Evolutionary conservation across 2,888 invertebrate species (phyloP).

Genomic region (Palloptera scutellata): DNA sequence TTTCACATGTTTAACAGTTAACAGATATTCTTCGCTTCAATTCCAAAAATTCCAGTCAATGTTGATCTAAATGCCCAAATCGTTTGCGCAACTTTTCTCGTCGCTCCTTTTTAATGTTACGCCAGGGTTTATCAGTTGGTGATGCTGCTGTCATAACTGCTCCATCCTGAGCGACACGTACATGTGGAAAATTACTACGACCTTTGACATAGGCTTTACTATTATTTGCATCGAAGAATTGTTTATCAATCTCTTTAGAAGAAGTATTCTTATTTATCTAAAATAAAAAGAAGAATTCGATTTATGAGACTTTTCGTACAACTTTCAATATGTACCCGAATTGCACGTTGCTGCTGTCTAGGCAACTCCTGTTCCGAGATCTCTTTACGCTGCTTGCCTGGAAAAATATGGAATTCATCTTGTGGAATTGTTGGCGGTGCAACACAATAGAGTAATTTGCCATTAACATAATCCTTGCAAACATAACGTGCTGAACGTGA

Average conservation of each 20-base stretch:
- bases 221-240: slow-evolving; percentile 67
- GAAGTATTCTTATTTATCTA: slow-evolving; percentile 61
- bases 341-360: slow-evolving; percentile 67
- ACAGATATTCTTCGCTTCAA: no score
- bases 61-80: slow-evolving; percentile 85
- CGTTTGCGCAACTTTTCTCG: slow-evolving; percentile 89
- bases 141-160: slow-evolving; percentile 39
- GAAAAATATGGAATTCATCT: slow-evolving; percentile 70
- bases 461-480: slow-evolving; percentile 91
- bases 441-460: slow-evolving; percentile 82
- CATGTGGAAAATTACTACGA: slow-evolving; percentile 60
- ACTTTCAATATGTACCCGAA: slow-evolving; percentile 62
- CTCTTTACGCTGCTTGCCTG: slow-evolving; percentile 63
- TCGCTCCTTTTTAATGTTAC: slow-evolving; percentile 89
- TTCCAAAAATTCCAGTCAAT: slow-evolving; percentile 61
- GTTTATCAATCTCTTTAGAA: slow-evolving; percentile 70
- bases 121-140: slow-evolving; percentile 73
- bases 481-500: slow-evolving; percentile 88
- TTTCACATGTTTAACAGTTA: no score
- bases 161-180: slow-evolving; percentile 52
- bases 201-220: slow-evolving; percentile 62
- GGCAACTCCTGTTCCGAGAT: slow-evolving; percentile 66
- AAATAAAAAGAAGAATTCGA: not conserved
- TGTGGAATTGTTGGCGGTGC: slow-evolving; percentile 79
- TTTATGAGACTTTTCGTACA: not conserved